Evolutionary conservation across 2,888 invertebrate species (phyloP).

Genomic region (Opisthograptis luteolata): DNA sequence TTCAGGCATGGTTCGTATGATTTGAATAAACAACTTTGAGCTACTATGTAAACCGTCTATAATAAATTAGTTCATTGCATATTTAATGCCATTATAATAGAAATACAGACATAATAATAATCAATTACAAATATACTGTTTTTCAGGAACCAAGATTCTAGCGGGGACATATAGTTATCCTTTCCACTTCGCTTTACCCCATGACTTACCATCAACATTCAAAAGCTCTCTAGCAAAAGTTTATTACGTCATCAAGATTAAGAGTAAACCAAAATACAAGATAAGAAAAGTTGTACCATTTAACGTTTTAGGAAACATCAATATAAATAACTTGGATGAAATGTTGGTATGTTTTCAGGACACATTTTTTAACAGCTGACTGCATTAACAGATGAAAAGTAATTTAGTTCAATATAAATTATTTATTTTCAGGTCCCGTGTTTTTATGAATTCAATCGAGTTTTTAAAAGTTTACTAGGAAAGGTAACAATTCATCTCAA

Average conservation of each 20-base stretch:
- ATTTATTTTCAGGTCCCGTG: conserved; percentile 53
- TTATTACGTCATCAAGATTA: conserved; percentile 61
- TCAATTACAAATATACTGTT: background rate
- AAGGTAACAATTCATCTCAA: conserved; percentile 55
- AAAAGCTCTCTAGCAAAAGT: conserved; percentile 66
- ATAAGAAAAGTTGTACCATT: conserved; percentile 54
- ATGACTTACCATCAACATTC: conserved; percentile 67
- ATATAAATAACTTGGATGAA: conserved; percentile 44
- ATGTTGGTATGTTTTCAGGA: conserved; percentile 32
- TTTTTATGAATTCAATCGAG: conserved; percentile 56
- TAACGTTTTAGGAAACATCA: conserved; percentile 57
- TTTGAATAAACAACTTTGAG: background rate
- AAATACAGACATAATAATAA: no score
- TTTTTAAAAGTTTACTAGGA: conserved; percentile 49
- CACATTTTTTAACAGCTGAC: no score
- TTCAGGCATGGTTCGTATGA: conserved; percentile 44
- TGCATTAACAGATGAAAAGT: no score
- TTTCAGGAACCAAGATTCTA: conserved; percentile 55
- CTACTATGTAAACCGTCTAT: no score
- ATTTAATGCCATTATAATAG: no score
- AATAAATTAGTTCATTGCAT: no score
- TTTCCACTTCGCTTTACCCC: conserved; percentile 68
- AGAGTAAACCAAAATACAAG: conserved; percentile 55
- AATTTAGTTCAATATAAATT: background rate
- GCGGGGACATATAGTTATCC: conserved; percentile 62